Base-by-base conservation (phyloP, 2,888 invertebrate genomes). In the Polymixis flavicincta region DNA sequence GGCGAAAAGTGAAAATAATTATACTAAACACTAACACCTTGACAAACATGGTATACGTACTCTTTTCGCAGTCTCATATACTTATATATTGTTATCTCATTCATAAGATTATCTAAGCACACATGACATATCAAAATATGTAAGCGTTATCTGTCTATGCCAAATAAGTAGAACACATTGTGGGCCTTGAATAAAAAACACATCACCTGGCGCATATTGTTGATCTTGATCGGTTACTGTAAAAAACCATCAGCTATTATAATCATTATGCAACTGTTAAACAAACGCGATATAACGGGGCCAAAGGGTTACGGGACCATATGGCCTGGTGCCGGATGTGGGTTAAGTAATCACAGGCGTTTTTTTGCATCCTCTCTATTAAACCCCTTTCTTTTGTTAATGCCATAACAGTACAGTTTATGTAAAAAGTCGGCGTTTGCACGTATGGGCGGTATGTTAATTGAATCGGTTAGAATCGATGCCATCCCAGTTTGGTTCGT, bases 281-380 rank as follows among this genome's bases (percentile, higher is more conserved):
- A 90, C 91, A 92, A 95, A 92, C 88, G 90, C 84, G 85, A 84
- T 88, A 92, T 95, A 96, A 96, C 96, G 95, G 96, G 96, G 96
- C 95, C 94, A 96, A 96, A 96, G 96, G 96, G 96, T 96, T 96
- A 95, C 87, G 90, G 81, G 92, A 91, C 93, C 95, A 96, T 95
- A 95, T 95, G 96, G 89, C 87, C 82, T 90, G 89, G 91, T 82
- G 91, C 92, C 95, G 96, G 96, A 96, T 96, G 95, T 95, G 94
- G 96, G 96, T 96, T 96, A 96, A 95, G 90, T 95, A 96, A 96
- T 96, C 96, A 95, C 93, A 90, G 93, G 88, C 83, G 90, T 95
- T 95, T 94, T 94, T 91, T 89, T 92, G 89, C 91, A 91, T 92
- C 93, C 93, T 93, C 86, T 92, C 90, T 90, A 93, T 93, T 92